These are phyloP conservation scores for Corythornis madagascariensis DNA, from an alignment of 2,113 vertebrate species.

Conservation along the genomic window DNA sequence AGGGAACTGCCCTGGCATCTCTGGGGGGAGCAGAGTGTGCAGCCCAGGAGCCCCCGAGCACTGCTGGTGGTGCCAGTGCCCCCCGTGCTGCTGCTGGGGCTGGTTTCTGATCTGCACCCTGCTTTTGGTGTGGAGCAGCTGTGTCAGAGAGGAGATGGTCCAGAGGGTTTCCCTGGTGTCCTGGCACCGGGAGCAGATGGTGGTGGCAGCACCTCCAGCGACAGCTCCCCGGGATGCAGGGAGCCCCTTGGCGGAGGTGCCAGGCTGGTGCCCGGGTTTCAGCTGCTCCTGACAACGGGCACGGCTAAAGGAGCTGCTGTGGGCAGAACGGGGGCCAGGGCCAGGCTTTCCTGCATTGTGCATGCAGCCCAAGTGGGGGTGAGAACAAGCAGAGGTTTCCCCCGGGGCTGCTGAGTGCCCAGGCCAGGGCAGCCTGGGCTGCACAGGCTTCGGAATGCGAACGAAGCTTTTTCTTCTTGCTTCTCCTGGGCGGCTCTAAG, in stretches of 20 bases:
- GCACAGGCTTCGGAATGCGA: background rate
- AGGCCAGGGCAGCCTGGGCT: no score
- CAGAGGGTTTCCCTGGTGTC: background rate
- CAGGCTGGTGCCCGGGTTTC: no score
- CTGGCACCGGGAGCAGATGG: background rate
- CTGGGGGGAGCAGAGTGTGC: background rate
- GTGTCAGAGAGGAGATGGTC: background rate
- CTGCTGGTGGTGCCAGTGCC: no score
- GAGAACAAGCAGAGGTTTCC: constrained; percentile 17
- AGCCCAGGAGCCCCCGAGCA: no score
- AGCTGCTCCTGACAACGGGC: no score
- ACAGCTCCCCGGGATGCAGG: no score
- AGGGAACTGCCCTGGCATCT: background rate
- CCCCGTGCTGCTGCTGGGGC: no score
- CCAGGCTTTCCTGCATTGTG: background rate
- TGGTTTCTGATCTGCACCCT: no score
- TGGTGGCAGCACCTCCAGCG: background rate
- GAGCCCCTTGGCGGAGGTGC: no score
- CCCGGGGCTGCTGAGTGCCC: background rate
- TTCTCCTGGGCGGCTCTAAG: background rate
- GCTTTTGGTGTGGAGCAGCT: background rate
- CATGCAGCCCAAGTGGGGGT: constrained; percentile 11
- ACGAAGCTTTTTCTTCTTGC: background rate
- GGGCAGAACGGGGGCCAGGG: background rate
- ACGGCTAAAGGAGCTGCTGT: background rate